phyloP scores from a whole-genome alignment of 2,113 vertebrate species.

The Callocephalon fimbriatum region DNA sequence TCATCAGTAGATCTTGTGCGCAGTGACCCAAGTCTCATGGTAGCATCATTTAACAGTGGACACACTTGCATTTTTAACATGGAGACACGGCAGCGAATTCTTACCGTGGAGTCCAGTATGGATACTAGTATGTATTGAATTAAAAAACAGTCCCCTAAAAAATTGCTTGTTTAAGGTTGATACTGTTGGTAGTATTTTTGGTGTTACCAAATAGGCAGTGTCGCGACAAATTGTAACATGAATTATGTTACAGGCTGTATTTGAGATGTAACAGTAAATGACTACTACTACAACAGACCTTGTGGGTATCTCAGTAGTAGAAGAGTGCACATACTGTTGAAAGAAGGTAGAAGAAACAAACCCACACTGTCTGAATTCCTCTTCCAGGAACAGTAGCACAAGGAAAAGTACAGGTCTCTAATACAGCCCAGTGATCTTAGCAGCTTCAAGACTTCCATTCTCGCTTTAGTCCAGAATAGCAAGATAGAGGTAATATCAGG shows the following conservation, averaged over 20 bases:
- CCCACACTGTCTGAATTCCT: neutral
- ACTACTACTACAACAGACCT: neutral
- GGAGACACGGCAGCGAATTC: constrained; percentile 92
- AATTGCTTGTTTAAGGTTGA: neutral
- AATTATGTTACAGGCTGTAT: neutral
- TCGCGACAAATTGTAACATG: neutral
- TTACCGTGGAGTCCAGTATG: constrained; percentile 88
- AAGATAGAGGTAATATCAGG: neutral
- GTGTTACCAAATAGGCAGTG: neutral
- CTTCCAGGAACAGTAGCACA: neutral
- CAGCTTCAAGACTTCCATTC: neutral
- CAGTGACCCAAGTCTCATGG: constrained; percentile 95
- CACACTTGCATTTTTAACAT: constrained; percentile 95
- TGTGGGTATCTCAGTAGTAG: neutral
- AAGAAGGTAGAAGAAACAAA: neutral
- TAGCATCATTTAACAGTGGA: constrained; percentile 92
- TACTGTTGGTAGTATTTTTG: neutral
- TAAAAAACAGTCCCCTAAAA: neutral
- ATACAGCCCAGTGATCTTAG: neutral
- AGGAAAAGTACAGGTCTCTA: neutral
- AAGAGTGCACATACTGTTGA: neutral
- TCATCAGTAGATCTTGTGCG: constrained; percentile 96
- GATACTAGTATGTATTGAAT: constrained; percentile 84
- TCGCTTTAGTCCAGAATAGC: neutral
- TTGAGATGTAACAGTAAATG: neutral